Conservation (phyloP, 2,113 vertebrate genomes). For the Clarias magur region DNA sequence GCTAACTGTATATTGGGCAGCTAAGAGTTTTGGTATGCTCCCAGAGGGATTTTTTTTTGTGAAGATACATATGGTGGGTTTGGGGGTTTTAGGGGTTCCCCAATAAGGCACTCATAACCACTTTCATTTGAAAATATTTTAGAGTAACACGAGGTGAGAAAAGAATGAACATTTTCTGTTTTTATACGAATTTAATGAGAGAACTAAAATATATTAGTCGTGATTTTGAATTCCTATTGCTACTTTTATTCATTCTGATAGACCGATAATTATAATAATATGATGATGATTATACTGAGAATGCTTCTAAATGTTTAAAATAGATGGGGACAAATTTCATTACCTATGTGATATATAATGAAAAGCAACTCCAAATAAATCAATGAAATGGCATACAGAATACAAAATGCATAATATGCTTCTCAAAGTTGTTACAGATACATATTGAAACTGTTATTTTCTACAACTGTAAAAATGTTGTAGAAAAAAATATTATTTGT, state of each 20-base stretch:
- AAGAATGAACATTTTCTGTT: not conserved
- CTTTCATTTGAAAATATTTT: not conserved
- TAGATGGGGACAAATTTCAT: not conserved
- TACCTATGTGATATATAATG: not conserved
- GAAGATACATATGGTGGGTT: not conserved
- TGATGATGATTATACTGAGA: not conserved
- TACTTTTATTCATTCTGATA: not conserved
- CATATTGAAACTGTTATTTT: not conserved
- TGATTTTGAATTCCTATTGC: not conserved
- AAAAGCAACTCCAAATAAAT: not conserved
- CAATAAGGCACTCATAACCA: not conserved
- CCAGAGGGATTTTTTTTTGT: too few species aligned
- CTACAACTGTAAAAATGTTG: not conserved
- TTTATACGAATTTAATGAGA: not conserved
- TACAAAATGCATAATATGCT: not conserved
- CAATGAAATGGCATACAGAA: not conserved
- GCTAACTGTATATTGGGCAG: not conserved
- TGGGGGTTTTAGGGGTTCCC: not conserved
- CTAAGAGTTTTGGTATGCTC: not conserved
- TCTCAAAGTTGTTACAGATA: not conserved
- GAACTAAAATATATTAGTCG: not conserved
- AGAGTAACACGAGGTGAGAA: not conserved
- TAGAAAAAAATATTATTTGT: not conserved
- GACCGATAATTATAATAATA: not conserved
- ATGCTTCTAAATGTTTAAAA: not conserved